phyloP scores from a whole-genome alignment of 2,888 invertebrate genomes.

The Lobophora halterata region DNA sequence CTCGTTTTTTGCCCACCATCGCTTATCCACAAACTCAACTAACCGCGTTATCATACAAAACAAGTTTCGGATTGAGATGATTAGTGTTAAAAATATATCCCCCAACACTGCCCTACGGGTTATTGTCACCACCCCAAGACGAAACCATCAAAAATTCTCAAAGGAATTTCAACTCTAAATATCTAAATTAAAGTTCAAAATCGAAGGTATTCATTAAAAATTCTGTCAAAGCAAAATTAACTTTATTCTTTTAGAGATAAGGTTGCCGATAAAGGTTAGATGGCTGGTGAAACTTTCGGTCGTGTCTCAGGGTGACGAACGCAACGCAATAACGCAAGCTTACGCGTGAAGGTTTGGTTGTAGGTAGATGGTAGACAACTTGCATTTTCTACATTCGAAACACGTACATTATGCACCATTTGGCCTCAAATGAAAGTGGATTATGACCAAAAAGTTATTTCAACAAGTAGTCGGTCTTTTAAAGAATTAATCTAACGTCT shows the following conservation, averaged over 20 bases:
- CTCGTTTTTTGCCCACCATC: too few species aligned
- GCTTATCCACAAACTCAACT: constrained; percentile 3
- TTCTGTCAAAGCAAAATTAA: constrained; percentile 2
- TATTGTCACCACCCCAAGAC: constrained; percentile 17
- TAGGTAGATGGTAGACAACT: constrained; percentile 2
- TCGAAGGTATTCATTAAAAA: not conserved
- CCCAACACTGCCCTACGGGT: constrained; percentile 16
- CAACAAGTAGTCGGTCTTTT: too few species aligned
- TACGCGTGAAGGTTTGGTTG: constrained; percentile 7
- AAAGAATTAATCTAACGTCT: too few species aligned
- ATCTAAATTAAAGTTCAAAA: not conserved
- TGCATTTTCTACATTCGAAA: too few species aligned
- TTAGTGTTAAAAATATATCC: constrained; percentile 24
- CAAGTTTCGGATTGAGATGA: constrained; percentile 20
- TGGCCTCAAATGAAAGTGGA: too few species aligned
- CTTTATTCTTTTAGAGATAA: not conserved
- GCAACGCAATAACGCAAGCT: constrained; percentile 9
- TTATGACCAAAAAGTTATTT: too few species aligned
- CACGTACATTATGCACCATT: too few species aligned
- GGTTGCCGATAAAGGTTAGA: not conserved
- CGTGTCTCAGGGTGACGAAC: constrained; percentile 15
- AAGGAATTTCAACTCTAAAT: constrained; percentile 7
- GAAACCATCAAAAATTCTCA: not conserved
- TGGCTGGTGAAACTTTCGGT: constrained; percentile 4
- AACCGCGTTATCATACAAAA: constrained; percentile 12